These are phyloP conservation scores for Rhaphigaster nebulosa DNA, from an alignment of 2,888 invertebrate species.

Conservation along the genomic window DNA sequence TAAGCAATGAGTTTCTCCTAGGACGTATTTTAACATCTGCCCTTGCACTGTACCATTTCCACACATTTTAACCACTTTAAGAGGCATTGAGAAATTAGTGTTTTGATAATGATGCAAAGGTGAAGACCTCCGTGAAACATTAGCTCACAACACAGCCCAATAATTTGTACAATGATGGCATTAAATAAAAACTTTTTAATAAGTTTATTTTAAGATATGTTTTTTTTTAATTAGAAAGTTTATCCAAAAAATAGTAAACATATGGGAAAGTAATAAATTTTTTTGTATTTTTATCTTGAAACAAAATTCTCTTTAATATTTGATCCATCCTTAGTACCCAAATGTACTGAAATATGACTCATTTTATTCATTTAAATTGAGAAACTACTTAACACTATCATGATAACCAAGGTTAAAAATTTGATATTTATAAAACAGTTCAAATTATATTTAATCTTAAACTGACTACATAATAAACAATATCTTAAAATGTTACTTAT, in stretches of 20 bases:
- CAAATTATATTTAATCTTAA: neutral
- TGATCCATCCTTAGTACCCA: neutral
- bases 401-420: neutral
- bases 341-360: neutral
- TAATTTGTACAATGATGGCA: neutral
- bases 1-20: neutral
- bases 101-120: neutral
- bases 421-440: neutral
- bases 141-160: neutral
- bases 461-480: neutral
- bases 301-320: neutral
- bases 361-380: neutral
- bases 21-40: neutral
- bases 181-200: neutral
- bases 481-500: conserved; percentile 22
- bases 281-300: neutral
- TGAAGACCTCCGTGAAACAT: neutral
- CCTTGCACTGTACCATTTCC: neutral
- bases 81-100: neutral
- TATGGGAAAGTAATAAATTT: neutral
- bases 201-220: too few relatives aligned
- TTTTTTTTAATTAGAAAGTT: neutral
- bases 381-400: neutral
- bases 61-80: neutral
- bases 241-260: neutral